These are phyloP conservation scores for Florisuga fusca DNA, from an alignment of 2,797 vertebrate genomes.

Conservation along the genomic window DNA sequence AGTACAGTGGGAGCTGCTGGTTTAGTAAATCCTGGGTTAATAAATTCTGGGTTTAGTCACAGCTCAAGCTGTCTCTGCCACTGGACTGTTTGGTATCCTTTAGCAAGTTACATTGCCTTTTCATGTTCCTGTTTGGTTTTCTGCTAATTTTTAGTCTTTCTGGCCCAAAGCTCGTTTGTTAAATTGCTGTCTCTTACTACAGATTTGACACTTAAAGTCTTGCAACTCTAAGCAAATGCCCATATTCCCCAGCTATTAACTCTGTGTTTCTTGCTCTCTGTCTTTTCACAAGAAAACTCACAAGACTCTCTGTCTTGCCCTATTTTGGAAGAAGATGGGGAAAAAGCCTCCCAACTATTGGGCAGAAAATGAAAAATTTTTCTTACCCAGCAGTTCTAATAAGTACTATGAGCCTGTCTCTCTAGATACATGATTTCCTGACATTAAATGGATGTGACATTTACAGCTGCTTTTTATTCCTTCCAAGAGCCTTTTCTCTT, in stretches of 20 bases:
- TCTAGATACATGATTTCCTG: neutral
- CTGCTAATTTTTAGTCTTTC: neutral
- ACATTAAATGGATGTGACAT: slow-evolving; percentile 13
- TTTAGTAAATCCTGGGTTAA: neutral
- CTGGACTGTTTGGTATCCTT: neutral
- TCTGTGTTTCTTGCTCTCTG: neutral
- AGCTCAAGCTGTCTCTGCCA: neutral
- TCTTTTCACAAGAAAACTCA: neutral
- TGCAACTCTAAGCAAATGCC: neutral
- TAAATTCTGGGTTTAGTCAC: neutral
- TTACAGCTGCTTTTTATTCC: slow-evolving; percentile 43
- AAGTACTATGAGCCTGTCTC: neutral
- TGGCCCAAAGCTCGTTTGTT: neutral
- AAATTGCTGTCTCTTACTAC: neutral
- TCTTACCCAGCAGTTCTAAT: neutral
- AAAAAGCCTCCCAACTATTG: neutral
- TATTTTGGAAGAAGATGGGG: neutral
- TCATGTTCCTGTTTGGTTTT: neutral
- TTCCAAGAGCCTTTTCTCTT: neutral
- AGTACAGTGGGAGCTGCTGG: neutral
- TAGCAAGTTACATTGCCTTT: neutral
- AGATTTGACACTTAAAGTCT: neutral
- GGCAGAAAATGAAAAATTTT: neutral
- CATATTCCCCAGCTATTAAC: neutral
- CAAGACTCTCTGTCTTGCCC: neutral